These are phyloP conservation scores for Heliconius sara DNA, from an alignment of 2,888 invertebrate genomes.

Conservation along the genomic window DNA sequence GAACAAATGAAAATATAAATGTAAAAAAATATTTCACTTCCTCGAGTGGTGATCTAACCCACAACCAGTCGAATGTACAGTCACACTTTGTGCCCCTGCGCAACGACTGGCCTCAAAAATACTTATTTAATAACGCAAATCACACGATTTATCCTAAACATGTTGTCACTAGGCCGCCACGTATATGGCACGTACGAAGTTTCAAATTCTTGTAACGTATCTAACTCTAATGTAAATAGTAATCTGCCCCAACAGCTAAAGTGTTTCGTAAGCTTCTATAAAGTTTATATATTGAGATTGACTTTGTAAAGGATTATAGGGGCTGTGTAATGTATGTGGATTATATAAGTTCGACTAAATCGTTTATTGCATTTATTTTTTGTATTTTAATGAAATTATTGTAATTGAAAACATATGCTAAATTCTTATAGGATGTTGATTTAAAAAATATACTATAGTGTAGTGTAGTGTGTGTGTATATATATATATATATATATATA, in stretches of 20 bases:
- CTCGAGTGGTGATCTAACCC: not conserved
- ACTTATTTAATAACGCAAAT: not conserved
- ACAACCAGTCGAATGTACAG: not conserved
- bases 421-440: not conserved
- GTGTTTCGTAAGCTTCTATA: slow-evolving; percentile 30
- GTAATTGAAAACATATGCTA: not conserved
- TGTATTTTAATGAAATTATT: not conserved
- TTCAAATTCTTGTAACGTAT: slow-evolving; percentile 32
- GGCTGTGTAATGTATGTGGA: slow-evolving; percentile 7
- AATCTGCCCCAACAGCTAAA: slow-evolving; percentile 34
- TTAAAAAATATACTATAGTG: too few species aligned
- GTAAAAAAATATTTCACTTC: too few species aligned
- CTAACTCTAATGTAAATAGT: slow-evolving; percentile 32
- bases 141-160: slow-evolving; percentile 9
- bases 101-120: not conserved
- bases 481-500: too few species aligned
- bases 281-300: slow-evolving; percentile 36
- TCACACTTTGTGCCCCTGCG: too few species aligned
- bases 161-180: not conserved
- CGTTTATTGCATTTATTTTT: not conserved
- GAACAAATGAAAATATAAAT: too few species aligned
- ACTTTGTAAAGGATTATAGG: slow-evolving; percentile 31
- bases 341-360: not conserved
- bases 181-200: slow-evolving; percentile 25
- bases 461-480: too few species aligned